These are phyloP conservation scores for Chaetura pelagica DNA, from an alignment of 2,113 vertebrate genomes.

Conservation along the genomic window DNA sequence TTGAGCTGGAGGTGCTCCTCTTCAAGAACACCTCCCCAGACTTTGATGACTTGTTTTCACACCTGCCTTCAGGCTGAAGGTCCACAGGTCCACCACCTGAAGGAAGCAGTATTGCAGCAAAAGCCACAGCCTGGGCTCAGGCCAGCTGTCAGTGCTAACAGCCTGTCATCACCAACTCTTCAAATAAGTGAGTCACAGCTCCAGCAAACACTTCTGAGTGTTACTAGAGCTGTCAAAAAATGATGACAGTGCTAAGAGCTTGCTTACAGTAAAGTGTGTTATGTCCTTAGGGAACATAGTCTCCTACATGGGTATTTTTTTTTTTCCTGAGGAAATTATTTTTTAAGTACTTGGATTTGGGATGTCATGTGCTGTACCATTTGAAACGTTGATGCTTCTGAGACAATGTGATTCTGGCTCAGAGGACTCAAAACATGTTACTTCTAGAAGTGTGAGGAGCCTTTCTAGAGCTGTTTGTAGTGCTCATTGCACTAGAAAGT, in stretches of 20 bases:
- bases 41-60: not conserved
- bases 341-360: not conserved
- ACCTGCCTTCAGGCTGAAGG: not conserved
- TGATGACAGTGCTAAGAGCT: fast-evolving
- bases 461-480: not conserved
- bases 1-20: not conserved
- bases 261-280: fast-evolving
- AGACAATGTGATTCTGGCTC: not conserved
- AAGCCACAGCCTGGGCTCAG: fast-evolving
- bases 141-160: fast-evolving
- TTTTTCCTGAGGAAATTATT: too few species aligned
- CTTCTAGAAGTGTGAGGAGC: not conserved
- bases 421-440: not conserved
- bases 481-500: not conserved
- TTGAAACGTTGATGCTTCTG: not conserved
- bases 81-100: not conserved
- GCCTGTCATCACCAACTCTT: not conserved
- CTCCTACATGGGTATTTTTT: not conserved
- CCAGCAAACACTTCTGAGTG: not conserved
- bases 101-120: not conserved
- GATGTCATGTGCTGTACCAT: not conserved
- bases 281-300: not conserved
- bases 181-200: not conserved
- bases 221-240: not conserved
- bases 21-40: not conserved